Conservation (phyloP, 2,113 vertebrate genomes). For the Strix uralensis region DNA sequence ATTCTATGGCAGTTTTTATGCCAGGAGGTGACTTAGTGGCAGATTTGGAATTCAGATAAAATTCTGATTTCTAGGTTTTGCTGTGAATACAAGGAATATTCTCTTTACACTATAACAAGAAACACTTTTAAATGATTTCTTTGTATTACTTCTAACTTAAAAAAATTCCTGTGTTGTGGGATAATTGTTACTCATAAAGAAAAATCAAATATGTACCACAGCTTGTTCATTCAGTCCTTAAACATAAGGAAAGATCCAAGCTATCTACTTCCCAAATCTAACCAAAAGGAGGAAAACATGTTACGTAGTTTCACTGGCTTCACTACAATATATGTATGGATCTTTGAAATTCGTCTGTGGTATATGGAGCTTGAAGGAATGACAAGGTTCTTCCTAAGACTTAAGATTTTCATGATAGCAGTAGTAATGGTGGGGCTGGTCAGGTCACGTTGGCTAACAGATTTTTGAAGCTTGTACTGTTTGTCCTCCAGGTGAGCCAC, state of each 20-base stretch:
- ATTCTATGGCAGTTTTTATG: background rate
- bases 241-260: background rate
- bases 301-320: background rate
- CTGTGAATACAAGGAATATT: background rate
- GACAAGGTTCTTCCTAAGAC: background rate
- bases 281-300: background rate
- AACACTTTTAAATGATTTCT: background rate
- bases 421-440: background rate
- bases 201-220: background rate
- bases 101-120: background rate
- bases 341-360: background rate
- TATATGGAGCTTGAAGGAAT: background rate
- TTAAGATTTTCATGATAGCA: background rate
- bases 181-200: background rate
- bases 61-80: background rate
- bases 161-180: background rate
- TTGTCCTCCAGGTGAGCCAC: background rate
- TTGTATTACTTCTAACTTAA: background rate
- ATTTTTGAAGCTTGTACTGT: background rate
- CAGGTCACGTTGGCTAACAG: background rate
- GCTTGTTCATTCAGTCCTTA: background rate
- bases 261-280: background rate
- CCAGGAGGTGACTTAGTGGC: background rate
- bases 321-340: background rate
- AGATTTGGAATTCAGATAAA: background rate